phyloP scores from a whole-genome alignment of 2,113 vertebrate species.

The Hypanus sabinus region DNA sequence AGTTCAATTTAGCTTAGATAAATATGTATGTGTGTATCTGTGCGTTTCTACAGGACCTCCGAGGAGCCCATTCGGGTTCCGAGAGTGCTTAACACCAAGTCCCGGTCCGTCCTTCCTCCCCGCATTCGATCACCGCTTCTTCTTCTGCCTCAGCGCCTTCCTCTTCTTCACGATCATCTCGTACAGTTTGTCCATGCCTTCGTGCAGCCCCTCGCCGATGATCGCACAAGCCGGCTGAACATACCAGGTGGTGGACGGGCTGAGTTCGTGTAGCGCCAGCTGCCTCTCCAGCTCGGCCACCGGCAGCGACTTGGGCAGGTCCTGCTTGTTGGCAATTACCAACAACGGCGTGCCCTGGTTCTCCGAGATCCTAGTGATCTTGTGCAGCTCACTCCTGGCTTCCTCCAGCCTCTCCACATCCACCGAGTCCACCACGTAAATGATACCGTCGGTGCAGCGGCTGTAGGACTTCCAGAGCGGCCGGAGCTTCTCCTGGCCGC shows the following conservation, averaged over 20 bases:
- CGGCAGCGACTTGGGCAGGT: conserved; percentile 82
- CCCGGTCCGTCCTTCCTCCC: not conserved
- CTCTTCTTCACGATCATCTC: conserved; percentile 93
- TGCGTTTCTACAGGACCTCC: not conserved
- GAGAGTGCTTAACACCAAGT: not conserved
- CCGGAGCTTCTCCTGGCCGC: conserved; percentile 91
- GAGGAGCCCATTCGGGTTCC: too few species aligned
- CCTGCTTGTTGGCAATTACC: conserved; percentile 97
- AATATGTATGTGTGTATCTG: not conserved
- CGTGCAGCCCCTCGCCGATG: conserved; percentile 89
- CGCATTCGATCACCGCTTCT: conserved; percentile 70
- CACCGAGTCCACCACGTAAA: conserved; percentile 96
- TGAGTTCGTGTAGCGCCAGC: conserved; percentile 83
- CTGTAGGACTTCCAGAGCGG: conserved; percentile 97
- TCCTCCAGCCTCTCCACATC: conserved; percentile 90
- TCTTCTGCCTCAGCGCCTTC: conserved; percentile 87
- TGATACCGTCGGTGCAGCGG: conserved; percentile 92
- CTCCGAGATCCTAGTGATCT: conserved; percentile 92
- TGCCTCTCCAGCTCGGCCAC: conserved; percentile 91
- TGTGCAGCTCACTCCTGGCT: conserved; percentile 88
- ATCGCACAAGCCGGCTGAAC: conserved; percentile 92
- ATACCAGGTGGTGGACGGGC: conserved; percentile 84
- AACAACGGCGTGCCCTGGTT: conserved; percentile 90
- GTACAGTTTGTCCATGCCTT: conserved; percentile 95
- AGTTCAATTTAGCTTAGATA: not conserved